Evolutionary conservation across 2,888 invertebrate species (phyloP).

Genomic region (Baccha elongata): DNA sequence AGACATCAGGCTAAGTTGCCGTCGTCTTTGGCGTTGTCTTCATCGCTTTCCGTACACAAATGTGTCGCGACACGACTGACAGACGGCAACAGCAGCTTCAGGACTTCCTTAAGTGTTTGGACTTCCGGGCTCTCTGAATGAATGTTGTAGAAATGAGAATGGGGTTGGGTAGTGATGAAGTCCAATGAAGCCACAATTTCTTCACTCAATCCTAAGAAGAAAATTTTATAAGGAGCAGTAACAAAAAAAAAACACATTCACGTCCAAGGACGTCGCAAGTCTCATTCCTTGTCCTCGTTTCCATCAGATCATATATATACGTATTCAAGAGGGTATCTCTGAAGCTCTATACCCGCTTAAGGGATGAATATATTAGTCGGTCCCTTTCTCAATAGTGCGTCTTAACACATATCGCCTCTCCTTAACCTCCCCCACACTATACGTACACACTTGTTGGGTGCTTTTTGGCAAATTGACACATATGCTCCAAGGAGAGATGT

Average conservation of each 20-base stretch:
- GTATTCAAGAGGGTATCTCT: slow-evolving; percentile 48
- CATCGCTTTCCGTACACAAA: slow-evolving; percentile 61
- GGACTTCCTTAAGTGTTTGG: slow-evolving; percentile 74
- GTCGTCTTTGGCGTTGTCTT: slow-evolving; percentile 37
- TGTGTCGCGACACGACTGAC: slow-evolving; percentile 58
- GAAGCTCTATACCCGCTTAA: slow-evolving; percentile 56
- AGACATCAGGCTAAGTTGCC: slow-evolving; percentile 33
- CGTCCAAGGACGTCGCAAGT: slow-evolving; percentile 71
- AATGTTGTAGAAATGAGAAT: slow-evolving; percentile 29
- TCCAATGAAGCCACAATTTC: slow-evolving; percentile 69
- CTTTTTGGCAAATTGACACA: slow-evolving; percentile 71
- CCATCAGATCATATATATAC: slow-evolving; percentile 36
- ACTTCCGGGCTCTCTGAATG: slow-evolving; percentile 70
- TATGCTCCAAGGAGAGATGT: slow-evolving; percentile 76
- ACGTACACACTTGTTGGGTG: slow-evolving; percentile 68
- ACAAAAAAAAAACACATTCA: slow-evolving; percentile 32
- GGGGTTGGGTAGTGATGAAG: slow-evolving; percentile 36
- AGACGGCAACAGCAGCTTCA: slow-evolving; percentile 40
- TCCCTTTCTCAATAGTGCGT: slow-evolving; percentile 53
- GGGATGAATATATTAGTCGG: slow-evolving; percentile 73
- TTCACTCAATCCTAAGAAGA: slow-evolving; percentile 59
- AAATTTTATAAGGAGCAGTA: slow-evolving; percentile 12
- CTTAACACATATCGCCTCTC: slow-evolving; percentile 54
- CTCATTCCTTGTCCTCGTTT: slow-evolving; percentile 47
- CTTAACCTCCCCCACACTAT: neutral